Conservation (phyloP, 2,797 vertebrate species). For the Diplodus puntazzo region DNA sequence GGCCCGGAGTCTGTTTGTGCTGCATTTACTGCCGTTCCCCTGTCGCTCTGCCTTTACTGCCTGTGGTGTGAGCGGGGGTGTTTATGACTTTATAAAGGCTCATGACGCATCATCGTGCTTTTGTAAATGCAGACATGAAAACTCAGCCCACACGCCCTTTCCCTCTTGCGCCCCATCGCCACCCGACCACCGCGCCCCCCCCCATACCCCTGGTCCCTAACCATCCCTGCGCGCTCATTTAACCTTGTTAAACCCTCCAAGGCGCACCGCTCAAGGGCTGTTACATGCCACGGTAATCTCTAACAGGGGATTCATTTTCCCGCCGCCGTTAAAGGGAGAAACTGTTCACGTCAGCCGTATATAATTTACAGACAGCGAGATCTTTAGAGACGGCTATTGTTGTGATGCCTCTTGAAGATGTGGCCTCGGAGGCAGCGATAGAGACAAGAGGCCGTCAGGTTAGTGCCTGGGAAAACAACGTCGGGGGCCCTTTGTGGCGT, state of each 20-base stretch:
- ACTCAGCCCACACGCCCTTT: conserved; percentile 32
- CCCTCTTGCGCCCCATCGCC: conserved; percentile 17
- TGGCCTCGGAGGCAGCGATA: conserved; percentile 51
- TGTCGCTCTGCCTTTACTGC: conserved; percentile 69
- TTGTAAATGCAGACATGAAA: conserved; percentile 74
- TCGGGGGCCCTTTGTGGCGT: conserved; percentile 37
- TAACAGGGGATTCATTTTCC: conserved; percentile 80
- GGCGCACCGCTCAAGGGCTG: conserved; percentile 68
- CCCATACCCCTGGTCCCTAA: conserved; percentile 27
- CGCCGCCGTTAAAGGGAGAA: conserved; percentile 68
- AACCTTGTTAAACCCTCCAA: conserved; percentile 84
- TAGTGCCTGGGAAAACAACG: conserved; percentile 42
- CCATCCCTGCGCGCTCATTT: conserved; percentile 75
- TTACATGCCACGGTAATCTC: conserved; percentile 81
- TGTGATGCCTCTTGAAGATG: conserved; percentile 44
- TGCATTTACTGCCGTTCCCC: conserved; percentile 63
- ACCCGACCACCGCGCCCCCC: not conserved
- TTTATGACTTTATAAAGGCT: conserved; percentile 80
- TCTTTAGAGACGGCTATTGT: conserved; percentile 54
- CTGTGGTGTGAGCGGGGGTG: conserved; percentile 57
- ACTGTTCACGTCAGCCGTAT: conserved; percentile 61
- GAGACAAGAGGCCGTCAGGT: conserved; percentile 48
- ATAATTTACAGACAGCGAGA: conserved; percentile 68
- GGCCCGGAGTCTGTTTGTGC: conserved; percentile 51
- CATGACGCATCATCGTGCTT: conserved; percentile 74